Conservation (phyloP, 2,113 vertebrate species). For the Cyprinus carpio region DNA sequence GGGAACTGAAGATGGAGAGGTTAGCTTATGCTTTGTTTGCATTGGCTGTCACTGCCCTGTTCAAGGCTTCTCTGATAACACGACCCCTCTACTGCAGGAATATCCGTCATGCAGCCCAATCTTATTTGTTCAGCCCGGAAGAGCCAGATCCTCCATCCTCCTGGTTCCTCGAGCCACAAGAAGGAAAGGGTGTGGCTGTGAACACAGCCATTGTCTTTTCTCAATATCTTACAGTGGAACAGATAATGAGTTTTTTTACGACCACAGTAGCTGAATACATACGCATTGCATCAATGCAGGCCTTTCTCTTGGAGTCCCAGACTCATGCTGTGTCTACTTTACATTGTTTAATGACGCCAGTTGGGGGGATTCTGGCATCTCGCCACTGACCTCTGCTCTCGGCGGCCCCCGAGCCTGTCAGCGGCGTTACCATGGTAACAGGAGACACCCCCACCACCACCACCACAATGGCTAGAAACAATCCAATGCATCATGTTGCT, state of each 20-base stretch:
- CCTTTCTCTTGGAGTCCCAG: constrained; percentile 36
- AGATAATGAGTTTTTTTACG: constrained; percentile 14
- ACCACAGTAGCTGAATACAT: constrained; percentile 37
- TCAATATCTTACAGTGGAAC: constrained; percentile 39
- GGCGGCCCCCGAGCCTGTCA: constrained; percentile 32
- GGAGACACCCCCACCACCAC: background rate
- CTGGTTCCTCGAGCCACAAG: constrained; percentile 3
- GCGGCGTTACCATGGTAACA: constrained; percentile 54
- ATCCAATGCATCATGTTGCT: constrained; percentile 29
- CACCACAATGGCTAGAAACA: constrained; percentile 7
- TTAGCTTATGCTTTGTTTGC: constrained; percentile 43
- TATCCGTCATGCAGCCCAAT: constrained; percentile 42
- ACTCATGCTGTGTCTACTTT: constrained; percentile 44
- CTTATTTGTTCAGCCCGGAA: constrained; percentile 59
- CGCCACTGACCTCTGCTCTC: constrained; percentile 53
- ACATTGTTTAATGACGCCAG: constrained; percentile 52
- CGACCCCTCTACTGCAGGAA: constrained; percentile 23
- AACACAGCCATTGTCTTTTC: constrained; percentile 37
- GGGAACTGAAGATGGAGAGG: background rate
- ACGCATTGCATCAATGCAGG: constrained; percentile 48
- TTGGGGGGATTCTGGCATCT: constrained; percentile 35
- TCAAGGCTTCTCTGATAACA: constrained; percentile 47
- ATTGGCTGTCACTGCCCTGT: constrained; percentile 21
- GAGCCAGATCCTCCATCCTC: constrained; percentile 29
- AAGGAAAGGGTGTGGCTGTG: constrained; percentile 50